Percentiles rank a stretch among this genome's conserved stretches.
These are phyloP conservation scores for Cygnus buccinator DNA, from an alignment of 2,113 vertebrate species.

Conservation along the genomic window DNA sequence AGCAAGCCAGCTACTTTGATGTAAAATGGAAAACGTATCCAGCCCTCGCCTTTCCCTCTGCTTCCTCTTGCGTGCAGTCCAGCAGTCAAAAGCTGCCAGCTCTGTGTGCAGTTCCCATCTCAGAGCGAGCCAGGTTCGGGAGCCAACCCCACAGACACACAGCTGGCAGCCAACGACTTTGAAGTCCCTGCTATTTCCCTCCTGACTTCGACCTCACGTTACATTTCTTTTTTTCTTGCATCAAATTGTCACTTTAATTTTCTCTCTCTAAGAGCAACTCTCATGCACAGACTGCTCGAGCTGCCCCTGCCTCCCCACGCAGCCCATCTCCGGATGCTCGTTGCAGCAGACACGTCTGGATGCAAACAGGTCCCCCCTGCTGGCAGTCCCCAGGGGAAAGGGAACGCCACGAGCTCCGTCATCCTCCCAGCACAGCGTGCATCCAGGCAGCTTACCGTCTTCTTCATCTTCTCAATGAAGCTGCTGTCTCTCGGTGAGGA, in stretches of 20 bases:
- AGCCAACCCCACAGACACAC: not conserved
- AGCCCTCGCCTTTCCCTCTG: not conserved
- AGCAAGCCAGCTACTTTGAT: not conserved
- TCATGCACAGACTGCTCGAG: not conserved
- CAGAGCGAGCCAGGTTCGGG: not conserved
- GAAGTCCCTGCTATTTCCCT: not conserved
- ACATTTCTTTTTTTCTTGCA: not conserved
- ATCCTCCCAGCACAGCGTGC: rapidly evolving
- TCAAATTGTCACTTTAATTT: not conserved
- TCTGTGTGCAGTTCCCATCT: not conserved
- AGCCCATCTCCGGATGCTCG: not conserved
- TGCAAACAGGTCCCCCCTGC: not conserved
- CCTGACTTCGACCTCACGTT: not conserved
- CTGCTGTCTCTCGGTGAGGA: slow-evolving; percentile 85
- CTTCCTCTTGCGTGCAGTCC: not conserved
- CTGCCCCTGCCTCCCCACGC: not conserved
- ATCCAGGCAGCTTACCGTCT: slow-evolving; percentile 85
- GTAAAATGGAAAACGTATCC: not conserved
- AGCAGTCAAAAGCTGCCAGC: not conserved
- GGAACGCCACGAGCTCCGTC: not conserved
- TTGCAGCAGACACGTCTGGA: not conserved
- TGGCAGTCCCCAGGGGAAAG: not conserved
- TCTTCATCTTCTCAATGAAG: slow-evolving; percentile 99
- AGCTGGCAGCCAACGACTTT: slow-evolving; percentile 15
- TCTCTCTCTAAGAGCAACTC: not conserved